These are phyloP conservation scores for Chaenocephalus aceratus DNA, from an alignment of 2,113 vertebrate species.

Conservation along the genomic window DNA sequence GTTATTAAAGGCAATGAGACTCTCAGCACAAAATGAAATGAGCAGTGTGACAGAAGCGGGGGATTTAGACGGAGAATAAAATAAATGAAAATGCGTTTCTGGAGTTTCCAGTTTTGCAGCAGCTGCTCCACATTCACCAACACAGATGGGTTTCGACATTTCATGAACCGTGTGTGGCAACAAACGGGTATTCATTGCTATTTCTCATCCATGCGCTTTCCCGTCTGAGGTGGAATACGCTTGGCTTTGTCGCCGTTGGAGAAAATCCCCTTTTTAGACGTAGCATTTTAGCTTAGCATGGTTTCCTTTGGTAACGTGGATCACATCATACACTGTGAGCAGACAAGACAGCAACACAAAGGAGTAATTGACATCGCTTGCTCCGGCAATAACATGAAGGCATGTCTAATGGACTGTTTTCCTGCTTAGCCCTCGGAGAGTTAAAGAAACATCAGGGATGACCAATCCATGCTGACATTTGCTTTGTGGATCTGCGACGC, in stretches of 20 bases:
- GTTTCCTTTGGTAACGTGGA: no score
- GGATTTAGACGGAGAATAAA: background rate
- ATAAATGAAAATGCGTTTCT: background rate
- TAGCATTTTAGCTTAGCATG: background rate
- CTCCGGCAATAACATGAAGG: background rate
- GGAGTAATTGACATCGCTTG: no score
- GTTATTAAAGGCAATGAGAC: background rate
- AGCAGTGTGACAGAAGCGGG: background rate
- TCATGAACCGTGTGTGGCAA: background rate
- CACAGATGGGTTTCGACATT: constrained; percentile 11
- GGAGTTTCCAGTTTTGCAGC: background rate
- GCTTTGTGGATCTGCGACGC: constrained; percentile 24
- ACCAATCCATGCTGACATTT: constrained; percentile 48
- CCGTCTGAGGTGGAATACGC: constrained; percentile 33
- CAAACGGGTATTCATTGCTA: background rate
- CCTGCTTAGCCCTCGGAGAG: constrained; percentile 2
- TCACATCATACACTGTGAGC: background rate
- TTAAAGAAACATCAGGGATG: constrained; percentile 3
- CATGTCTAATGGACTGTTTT: background rate
- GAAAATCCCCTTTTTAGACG: constrained; percentile 6
- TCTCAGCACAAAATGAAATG: background rate
- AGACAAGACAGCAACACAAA: no score
- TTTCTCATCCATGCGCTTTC: constrained; percentile 1
- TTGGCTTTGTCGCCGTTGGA: background rate
- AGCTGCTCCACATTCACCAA: constrained; percentile 5